Evolutionary conservation across 2,797 vertebrate species (phyloP), one percentile per base, ranked within the genome.

Genomic region (Pseudomugil tenellus): DNA sequence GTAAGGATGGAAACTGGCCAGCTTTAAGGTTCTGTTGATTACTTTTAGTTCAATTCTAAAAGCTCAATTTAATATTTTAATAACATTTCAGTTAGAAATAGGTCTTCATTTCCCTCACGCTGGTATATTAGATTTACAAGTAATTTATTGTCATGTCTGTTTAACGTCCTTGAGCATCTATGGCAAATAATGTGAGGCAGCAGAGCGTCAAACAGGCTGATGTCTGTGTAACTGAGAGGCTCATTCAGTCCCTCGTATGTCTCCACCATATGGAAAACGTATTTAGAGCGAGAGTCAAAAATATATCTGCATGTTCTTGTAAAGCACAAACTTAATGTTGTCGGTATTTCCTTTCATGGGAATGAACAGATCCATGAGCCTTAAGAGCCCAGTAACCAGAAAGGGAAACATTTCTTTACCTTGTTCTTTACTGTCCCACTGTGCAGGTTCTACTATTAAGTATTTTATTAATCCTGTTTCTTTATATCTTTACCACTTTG

Each of bases 221-320:
- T 8, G 57, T 87, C 69, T 76, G 66, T 74, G 58, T 79, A 68
- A 84, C 65, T 21, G 59, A 82, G 41, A 67, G 76, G 75, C 76
- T 87, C 64, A 52, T 80, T 77, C 70, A 74, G 80, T 71, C 70
- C 70, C 72, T 79, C 85, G 70, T 76, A 80, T 82, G 74, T 49
- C 67, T 79, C 67, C 19, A 53, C 85, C 92, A 92, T 88, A 91
- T 93, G 92, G 92, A 91, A 93, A 92, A 89, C 65, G 43, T 58
- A 91, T 93, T 89, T 70, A 65, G 70, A 76, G 80, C 21, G 26
- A 73, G 72, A 80, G 79, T 80, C 73, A 60, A 39, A 73, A 74
- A 77, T 46, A 81, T 52, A 81, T 80, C 80, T 75, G 70, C 81
- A 72, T 88, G 89, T 91, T 89, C 87, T 76, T 83, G 76, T 64